A percentile compares a stretch with the other conserved stretches of the same genome.
Evolutionary conservation across 2,113 vertebrate species (phyloP).

Genomic region (Isurus oxyrinchus): DNA sequence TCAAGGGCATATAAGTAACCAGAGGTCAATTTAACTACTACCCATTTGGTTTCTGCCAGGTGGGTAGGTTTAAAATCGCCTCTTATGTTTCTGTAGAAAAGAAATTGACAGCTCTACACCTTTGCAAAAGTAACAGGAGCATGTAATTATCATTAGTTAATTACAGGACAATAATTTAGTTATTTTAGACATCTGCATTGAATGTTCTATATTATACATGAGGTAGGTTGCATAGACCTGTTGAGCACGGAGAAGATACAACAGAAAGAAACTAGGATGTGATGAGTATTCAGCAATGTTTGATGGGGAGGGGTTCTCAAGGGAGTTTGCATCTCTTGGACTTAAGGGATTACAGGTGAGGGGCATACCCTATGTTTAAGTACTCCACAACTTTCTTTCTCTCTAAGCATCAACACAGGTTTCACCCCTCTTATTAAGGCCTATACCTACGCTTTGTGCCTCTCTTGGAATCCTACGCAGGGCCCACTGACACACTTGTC

Average conservation of each 20-base stretch:
- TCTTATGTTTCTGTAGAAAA: background rate
- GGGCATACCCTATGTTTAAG: background rate
- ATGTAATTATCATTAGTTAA: constrained; percentile 1
- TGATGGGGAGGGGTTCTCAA: background rate
- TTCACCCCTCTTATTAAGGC: background rate
- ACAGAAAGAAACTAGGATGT: background rate
- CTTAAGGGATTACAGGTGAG: background rate
- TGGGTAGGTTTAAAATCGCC: background rate
- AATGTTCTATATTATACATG: background rate
- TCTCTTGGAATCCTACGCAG: background rate
- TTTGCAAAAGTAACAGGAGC: background rate
- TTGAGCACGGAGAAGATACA: background rate
- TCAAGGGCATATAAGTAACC: background rate
- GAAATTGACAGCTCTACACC: background rate
- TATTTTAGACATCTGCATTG: background rate
- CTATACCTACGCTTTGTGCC: background rate
- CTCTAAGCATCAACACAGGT: background rate
- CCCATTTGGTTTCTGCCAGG: background rate
- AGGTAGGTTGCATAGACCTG: background rate
- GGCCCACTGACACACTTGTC: background rate
- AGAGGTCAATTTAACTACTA: background rate
- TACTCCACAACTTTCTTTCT: background rate
- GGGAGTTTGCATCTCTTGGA: background rate
- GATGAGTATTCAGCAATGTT: background rate
- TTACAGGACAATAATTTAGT: background rate